Conservation (phyloP, 2,113 vertebrate species). For the Perognathus longimembris region DNA sequence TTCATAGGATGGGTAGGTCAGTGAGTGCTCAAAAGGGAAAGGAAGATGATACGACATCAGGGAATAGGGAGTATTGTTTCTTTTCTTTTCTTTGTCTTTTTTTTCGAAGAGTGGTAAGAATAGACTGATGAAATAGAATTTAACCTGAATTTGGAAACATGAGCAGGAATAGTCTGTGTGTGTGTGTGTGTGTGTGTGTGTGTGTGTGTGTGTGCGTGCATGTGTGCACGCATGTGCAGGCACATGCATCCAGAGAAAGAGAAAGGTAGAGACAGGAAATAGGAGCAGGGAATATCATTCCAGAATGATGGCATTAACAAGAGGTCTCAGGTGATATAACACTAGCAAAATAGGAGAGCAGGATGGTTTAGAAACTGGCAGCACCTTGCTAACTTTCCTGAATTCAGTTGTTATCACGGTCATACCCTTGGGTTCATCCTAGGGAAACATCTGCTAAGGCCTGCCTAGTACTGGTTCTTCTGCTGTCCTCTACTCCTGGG, state of each 20-base stretch:
- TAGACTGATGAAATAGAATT: background rate
- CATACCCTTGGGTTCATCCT: background rate
- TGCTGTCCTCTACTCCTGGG: background rate
- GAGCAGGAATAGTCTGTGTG: background rate
- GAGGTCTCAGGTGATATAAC: background rate
- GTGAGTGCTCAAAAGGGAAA: background rate
- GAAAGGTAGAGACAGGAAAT: background rate
- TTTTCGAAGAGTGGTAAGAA: background rate
- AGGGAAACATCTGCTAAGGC: background rate
- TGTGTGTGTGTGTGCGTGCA: too few species aligned
- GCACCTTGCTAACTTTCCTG: background rate
- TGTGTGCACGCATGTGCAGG: background rate
- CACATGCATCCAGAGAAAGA: background rate
- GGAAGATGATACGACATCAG: background rate
- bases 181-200: too few species aligned
- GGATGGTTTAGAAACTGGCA: background rate
- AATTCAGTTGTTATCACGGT: background rate
- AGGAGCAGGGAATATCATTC: background rate
- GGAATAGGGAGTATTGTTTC: background rate
- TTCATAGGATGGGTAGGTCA: background rate
- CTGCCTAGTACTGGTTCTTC: background rate
- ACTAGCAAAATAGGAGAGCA: background rate
- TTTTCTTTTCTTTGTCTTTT: background rate
- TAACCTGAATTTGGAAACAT: conserved; percentile 1
- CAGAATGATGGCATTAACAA: conserved; percentile 19